A percentile compares a stretch with the other conserved stretches of the same genome.
Evolutionary conservation across 2,113 vertebrate genomes (phyloP).

Genomic region (Corythoichthys haematopterus): DNA sequence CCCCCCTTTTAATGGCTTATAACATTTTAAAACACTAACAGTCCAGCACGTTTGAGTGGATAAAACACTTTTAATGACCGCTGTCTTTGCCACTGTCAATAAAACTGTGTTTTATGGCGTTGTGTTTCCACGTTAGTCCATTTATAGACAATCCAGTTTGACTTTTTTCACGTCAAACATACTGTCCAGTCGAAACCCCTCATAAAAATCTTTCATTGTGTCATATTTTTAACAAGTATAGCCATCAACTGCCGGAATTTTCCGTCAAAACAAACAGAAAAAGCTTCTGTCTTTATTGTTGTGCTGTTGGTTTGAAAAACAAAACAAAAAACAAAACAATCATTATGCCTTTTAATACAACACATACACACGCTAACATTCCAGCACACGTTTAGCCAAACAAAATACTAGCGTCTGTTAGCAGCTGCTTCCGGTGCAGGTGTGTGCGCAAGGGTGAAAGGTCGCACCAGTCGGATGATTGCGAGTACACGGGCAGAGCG

Average conservation of each 20-base stretch:
- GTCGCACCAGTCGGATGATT: constrained; percentile 66
- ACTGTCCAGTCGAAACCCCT: neutral
- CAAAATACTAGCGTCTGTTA: constrained; percentile 23
- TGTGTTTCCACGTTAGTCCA: too few relatives aligned
- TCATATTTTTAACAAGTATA: neutral
- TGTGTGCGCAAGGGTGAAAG: constrained; percentile 57
- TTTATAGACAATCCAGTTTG: neutral
- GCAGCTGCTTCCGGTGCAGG: constrained; percentile 33
- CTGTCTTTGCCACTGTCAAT: neutral
- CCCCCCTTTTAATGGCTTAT: too few relatives aligned
- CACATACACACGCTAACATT: neutral
- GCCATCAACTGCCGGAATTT: neutral
- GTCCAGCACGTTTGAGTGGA: too few relatives aligned
- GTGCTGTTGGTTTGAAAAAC: neutral
- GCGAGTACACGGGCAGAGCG: constrained; percentile 57
- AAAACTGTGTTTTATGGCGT: too few relatives aligned
- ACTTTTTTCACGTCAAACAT: neutral
- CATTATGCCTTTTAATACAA: neutral
- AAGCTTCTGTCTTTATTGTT: neutral
- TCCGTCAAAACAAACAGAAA: neutral
- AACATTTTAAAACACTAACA: too few relatives aligned
- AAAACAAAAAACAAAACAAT: neutral
- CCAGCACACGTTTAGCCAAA: neutral
- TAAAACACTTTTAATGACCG: too few relatives aligned
- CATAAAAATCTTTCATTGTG: neutral